These are phyloP conservation scores for Magallana angulata DNA, from an alignment of 1,140 invertebrate genomes.

Conservation along the genomic window DNA sequence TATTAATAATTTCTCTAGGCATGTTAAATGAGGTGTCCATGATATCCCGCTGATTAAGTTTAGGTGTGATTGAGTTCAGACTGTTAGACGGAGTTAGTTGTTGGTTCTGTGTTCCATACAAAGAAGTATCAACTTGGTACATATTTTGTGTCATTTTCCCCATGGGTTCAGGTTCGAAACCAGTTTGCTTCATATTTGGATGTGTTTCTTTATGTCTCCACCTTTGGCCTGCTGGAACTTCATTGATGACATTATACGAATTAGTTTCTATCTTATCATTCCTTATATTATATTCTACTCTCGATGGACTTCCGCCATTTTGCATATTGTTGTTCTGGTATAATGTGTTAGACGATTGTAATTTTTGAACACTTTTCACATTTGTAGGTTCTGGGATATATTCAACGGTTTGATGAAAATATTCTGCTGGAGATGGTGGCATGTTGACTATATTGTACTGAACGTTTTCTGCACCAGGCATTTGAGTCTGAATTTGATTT, in stretches of 20 bases:
- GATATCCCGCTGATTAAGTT: not conserved
- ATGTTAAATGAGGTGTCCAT: slow-evolving; percentile 20
- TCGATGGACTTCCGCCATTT: not conserved
- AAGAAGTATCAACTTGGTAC: not conserved
- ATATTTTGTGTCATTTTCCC: not conserved
- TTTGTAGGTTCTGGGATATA: not conserved
- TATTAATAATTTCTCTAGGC: not conserved
- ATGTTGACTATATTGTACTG: not conserved
- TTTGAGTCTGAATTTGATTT: not conserved
- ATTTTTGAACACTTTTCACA: not conserved
- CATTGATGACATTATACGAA: not conserved
- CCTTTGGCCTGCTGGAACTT: not conserved
- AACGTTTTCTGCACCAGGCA: not conserved
- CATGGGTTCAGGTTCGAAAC: not conserved
- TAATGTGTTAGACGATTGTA: not conserved
- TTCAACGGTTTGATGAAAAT: not conserved
- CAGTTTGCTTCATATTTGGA: not conserved
- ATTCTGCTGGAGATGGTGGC: slow-evolving; percentile 4
- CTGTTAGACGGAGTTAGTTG: not conserved
- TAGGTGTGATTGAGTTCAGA: not conserved
- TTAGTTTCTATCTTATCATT: not conserved
- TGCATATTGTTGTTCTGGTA: not conserved
- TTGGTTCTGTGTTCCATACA: not conserved
- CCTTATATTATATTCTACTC: slow-evolving; percentile 3
- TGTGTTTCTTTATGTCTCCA: not conserved